Evolutionary conservation across 2,888 invertebrate species (phyloP).

Genomic region (Xylocampa areola): DNA sequence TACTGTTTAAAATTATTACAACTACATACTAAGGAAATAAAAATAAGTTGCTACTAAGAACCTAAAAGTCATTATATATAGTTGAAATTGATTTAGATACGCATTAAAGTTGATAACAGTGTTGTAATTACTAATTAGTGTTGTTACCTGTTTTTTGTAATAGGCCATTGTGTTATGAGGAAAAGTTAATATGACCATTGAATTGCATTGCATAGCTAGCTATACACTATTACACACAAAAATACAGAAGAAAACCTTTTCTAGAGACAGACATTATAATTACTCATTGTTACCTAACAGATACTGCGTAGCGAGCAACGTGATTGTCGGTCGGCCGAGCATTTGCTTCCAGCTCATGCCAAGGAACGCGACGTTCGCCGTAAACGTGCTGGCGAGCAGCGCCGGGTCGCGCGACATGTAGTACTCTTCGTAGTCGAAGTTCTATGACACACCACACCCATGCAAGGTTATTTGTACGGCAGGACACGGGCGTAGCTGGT

Average conservation of each 20-base stretch:
- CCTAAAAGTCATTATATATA: too few species aligned
- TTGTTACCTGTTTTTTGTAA: too few species aligned
- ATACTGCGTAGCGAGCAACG: conserved; percentile 95
- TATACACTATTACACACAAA: conserved; percentile 27
- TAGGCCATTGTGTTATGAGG: too few species aligned
- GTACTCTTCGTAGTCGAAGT: conserved; percentile 97
- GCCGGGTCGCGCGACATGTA: conserved; percentile 99
- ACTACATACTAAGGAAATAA: too few species aligned
- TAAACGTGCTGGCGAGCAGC: conserved; percentile 97
- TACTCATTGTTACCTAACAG: conserved; percentile 92
- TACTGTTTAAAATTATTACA: too few species aligned
- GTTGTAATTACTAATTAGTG: too few species aligned
- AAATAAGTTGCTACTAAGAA: too few species aligned
- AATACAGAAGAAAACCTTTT: conserved; percentile 17
- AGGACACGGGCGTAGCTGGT: conserved; percentile 25
- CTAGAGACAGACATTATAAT: conserved; percentile 24
- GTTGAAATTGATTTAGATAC: too few species aligned
- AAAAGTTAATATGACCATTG: too few species aligned
- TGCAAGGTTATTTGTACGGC: conserved; percentile 67
- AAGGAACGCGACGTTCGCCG: conserved; percentile 97
- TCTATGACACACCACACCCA: conserved; percentile 90
- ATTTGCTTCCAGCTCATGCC: conserved; percentile 99
- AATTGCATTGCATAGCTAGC: not conserved
- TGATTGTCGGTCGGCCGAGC: conserved; percentile 98
- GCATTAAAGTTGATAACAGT: too few species aligned